A percentile compares a stretch with the other conserved stretches of the same genome.
phyloP scores from a whole-genome alignment of 2,113 vertebrate genomes.

The Sinocyclocheilus grahami region DNA sequence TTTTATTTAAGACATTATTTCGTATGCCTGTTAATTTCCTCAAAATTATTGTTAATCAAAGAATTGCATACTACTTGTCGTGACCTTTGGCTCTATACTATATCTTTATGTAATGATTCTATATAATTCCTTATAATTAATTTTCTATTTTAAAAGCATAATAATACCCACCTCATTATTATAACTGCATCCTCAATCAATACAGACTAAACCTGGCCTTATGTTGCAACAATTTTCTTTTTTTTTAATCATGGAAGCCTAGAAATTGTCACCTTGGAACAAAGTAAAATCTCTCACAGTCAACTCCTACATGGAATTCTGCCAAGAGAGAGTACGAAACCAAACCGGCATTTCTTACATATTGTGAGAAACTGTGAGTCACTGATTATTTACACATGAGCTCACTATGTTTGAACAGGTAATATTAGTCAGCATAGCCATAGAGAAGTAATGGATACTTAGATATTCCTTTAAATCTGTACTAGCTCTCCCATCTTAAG shows the following conservation, averaged over 20 bases:
- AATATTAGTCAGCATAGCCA: background rate
- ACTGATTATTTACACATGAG: background rate
- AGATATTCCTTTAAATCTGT: background rate
- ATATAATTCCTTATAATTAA: background rate
- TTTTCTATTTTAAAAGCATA: background rate
- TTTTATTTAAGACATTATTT: no score
- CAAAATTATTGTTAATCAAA: background rate
- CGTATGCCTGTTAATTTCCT: background rate
- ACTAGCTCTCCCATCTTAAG: background rate
- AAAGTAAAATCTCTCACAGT: background rate
- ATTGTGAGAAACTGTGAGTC: background rate
- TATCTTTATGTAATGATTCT: background rate
- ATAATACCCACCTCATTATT: background rate
- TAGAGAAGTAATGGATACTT: background rate
- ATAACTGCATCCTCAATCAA: background rate
- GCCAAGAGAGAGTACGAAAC: background rate
- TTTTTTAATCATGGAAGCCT: background rate
- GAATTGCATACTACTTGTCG: no score
- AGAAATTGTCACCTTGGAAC: background rate
- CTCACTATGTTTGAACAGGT: constrained; percentile 1
- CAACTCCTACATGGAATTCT: background rate
- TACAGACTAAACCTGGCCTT: background rate
- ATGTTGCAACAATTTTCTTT: background rate
- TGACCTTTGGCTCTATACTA: no score
- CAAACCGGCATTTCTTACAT: background rate